phyloP scores from a whole-genome alignment of 2,888 invertebrate species.

The Homarus gammarus region DNA sequence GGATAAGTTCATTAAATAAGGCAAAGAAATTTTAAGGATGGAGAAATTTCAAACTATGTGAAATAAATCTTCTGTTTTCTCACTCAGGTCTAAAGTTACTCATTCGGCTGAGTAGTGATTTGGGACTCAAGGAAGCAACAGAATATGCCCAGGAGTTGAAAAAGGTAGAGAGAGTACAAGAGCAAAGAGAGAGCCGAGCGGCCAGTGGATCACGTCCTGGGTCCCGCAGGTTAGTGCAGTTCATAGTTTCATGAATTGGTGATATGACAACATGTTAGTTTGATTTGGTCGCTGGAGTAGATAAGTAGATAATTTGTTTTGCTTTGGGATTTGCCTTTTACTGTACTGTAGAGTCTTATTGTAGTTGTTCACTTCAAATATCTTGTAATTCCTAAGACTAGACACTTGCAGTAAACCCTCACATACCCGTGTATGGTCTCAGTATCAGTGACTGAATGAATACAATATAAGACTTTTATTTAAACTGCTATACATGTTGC shows the following conservation, averaged over 20 bases:
- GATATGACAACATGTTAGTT: neutral
- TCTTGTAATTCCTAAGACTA: too few relatives aligned
- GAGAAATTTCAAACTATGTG: too few relatives aligned
- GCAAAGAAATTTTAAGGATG: too few relatives aligned
- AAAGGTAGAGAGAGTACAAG: conserved; percentile 83
- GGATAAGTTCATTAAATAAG: too few relatives aligned
- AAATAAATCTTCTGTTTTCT: conserved; percentile 4
- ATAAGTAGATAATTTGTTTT: neutral
- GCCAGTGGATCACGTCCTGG: conserved; percentile 77
- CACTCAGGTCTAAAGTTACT: conserved; percentile 88
- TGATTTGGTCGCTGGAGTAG: neutral
- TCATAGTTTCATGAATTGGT: neutral
- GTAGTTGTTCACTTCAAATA: too few relatives aligned
- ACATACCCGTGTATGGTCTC: too few relatives aligned
- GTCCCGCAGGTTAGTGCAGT: conserved; percentile 74
- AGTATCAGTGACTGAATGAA: too few relatives aligned
- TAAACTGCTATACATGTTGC: too few relatives aligned
- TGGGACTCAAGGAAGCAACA: conserved; percentile 93
- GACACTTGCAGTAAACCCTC: too few relatives aligned
- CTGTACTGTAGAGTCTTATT: too few relatives aligned
- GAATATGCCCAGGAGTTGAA: conserved; percentile 91
- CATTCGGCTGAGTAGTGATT: conserved; percentile 91
- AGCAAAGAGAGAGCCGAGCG: conserved; percentile 77
- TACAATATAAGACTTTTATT: too few relatives aligned
- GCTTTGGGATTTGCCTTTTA: too few relatives aligned